phyloP scores from a whole-genome alignment of 2,888 invertebrate genomes.

The Ceraclea dissimilis region DNA sequence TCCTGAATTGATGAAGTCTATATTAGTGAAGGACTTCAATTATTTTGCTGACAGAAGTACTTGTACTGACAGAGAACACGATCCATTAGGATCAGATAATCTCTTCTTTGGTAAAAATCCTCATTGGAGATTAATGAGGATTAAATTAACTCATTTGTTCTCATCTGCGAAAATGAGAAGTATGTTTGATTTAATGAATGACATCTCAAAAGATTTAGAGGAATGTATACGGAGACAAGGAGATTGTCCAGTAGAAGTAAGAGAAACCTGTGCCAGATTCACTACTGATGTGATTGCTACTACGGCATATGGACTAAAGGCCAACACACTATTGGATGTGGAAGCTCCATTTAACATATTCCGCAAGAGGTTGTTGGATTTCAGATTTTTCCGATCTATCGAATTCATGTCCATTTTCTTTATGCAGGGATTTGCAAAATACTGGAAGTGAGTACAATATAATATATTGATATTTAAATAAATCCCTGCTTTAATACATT shows the following conservation, averaged over 20 bases:
- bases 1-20: conserved; percentile 29
- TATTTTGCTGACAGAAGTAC: conserved; percentile 30
- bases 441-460: conserved; percentile 17
- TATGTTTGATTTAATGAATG: conserved; percentile 28
- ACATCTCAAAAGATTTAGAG: conserved; percentile 26
- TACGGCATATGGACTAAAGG: conserved; percentile 25
- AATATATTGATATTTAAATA: no score
- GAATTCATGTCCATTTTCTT: conserved; percentile 25
- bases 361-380: conserved; percentile 22
- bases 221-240: conserved; percentile 17
- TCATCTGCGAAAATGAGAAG: conserved; percentile 29
- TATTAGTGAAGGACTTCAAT: conserved; percentile 31
- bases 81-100: conserved; percentile 29
- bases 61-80: conserved; percentile 28
- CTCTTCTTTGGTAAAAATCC: conserved; percentile 29
- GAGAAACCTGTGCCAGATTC: conserved; percentile 22
- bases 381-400: conserved; percentile 21
- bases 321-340: conserved; percentile 19
- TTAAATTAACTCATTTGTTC: conserved; percentile 29
- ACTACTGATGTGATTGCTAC: conserved; percentile 25
- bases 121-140: conserved; percentile 28
- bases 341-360: conserved; percentile 24
- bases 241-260: conserved; percentile 18
- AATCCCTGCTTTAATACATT: no score
- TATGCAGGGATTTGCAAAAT: conserved; percentile 23